phyloP scores from a whole-genome alignment of 1,140 invertebrate genomes.

The Dendroctonus valens region DNA sequence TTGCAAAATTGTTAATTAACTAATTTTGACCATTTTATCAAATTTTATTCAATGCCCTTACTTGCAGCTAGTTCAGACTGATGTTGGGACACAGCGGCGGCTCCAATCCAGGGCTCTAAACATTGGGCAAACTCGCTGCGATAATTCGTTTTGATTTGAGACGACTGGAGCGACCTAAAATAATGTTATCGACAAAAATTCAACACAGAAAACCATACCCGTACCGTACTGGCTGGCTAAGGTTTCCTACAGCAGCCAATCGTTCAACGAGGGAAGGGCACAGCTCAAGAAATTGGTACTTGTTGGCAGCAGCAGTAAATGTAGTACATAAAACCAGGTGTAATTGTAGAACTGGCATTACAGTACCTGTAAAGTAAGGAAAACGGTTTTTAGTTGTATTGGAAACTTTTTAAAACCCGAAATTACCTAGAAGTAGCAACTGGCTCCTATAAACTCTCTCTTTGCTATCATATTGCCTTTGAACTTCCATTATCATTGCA shows the following conservation, averaged over 20 bases:
- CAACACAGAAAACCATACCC: background rate
- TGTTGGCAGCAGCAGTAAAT: constrained; percentile 66
- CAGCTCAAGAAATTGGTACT: constrained; percentile 70
- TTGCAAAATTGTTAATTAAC: background rate
- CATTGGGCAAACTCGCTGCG: constrained; percentile 62
- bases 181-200: background rate
- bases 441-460: constrained; percentile 64
- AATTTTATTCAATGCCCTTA: constrained; percentile 19
- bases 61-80: constrained; percentile 46
- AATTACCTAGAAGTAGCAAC: constrained; percentile 56
- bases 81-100: constrained; percentile 48
- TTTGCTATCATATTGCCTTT: constrained; percentile 67
- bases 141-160: constrained; percentile 63
- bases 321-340: constrained; percentile 67
- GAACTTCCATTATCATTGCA: constrained; percentile 62
- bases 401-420: background rate
- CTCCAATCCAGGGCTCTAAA: constrained; percentile 62
- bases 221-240: constrained; percentile 65
- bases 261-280: constrained; percentile 67
- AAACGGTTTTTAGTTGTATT: background rate
- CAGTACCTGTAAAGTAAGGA: constrained; percentile 52
- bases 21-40: background rate
- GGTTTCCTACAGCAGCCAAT: constrained; percentile 61
- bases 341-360: constrained; percentile 65
- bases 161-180: constrained; percentile 54